Percentiles rank a stretch among this genome's conserved stretches.
phyloP scores from a whole-genome alignment of 2,888 invertebrate species.

The Polydrusus pterygomalis region DNA sequence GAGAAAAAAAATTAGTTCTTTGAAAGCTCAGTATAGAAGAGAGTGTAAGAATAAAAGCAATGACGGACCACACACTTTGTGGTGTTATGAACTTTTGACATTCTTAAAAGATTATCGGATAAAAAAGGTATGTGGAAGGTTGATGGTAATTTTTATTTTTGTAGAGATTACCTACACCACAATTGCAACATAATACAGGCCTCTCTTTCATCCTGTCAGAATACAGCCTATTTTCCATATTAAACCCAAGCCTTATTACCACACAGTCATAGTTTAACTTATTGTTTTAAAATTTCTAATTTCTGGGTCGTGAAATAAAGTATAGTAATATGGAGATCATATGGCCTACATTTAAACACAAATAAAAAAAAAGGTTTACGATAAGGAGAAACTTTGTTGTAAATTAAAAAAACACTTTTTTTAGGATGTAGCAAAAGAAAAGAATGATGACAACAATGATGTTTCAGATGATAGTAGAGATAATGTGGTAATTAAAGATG shows the following conservation, averaged over 20 bases:
- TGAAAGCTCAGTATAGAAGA: constrained; percentile 59
- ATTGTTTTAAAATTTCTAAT: too few species aligned
- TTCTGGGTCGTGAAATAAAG: too few species aligned
- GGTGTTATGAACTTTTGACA: constrained; percentile 60
- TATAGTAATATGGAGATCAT: too few species aligned
- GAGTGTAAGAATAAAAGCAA: constrained; percentile 55
- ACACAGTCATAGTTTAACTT: too few species aligned
- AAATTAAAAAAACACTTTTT: constrained; percentile 26
- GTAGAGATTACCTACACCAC: too few species aligned
- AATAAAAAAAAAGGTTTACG: too few species aligned
- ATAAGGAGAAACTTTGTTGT: too few species aligned
- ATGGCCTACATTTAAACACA: too few species aligned
- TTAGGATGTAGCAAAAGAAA: constrained; percentile 40
- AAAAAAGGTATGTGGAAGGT: constrained; percentile 33
- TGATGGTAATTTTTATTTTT: constrained; percentile 9
- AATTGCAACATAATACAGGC: too few species aligned
- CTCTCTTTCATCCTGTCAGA: too few species aligned
- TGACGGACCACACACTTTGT: constrained; percentile 50
- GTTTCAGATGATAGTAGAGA: constrained; percentile 50
- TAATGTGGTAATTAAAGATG: constrained; percentile 24
- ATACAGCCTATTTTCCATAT: too few species aligned
- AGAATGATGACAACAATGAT: constrained; percentile 50
- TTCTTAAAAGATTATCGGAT: constrained; percentile 56
- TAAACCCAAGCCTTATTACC: too few species aligned
- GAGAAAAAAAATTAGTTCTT: constrained; percentile 56